A percentile compares a stretch with the other conserved stretches of the same genome.
phyloP scores from a whole-genome alignment of 2,888 invertebrate genomes.

The Ommatoiulus sabulosus region DNA sequence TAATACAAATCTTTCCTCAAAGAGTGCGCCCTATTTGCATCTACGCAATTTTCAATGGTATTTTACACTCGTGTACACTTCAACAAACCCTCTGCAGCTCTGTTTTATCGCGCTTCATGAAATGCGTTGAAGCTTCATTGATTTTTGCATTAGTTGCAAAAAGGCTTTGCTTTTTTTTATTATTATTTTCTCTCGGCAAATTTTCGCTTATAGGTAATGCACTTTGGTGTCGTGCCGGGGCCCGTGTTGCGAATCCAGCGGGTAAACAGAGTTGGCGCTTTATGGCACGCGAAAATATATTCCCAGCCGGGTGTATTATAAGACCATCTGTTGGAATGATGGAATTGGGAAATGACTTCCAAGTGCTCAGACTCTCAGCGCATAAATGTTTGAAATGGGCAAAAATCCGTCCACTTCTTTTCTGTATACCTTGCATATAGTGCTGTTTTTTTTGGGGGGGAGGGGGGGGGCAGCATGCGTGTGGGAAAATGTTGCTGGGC shows the following conservation, averaged over 20 bases:
- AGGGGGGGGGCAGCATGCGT: too few relatives aligned
- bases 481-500: too few relatives aligned
- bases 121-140: slow-evolving; percentile 18
- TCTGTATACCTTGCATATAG: too few relatives aligned
- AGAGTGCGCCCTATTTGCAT: slow-evolving; percentile 18
- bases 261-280: slow-evolving; percentile 17
- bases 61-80: slow-evolving; percentile 27
- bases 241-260: neutral
- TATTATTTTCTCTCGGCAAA: neutral
- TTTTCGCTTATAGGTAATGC: slow-evolving; percentile 26
- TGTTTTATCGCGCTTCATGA: slow-evolving; percentile 25
- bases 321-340: slow-evolving; percentile 25
- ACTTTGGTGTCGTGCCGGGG: neutral
- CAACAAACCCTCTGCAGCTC: neutral
- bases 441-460: too few relatives aligned
- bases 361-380: neutral
- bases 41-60: neutral
- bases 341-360: slow-evolving; percentile 27
- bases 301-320: slow-evolving; percentile 1
- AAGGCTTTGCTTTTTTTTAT: neutral
- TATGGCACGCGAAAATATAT: neutral
- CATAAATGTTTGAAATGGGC: neutral
- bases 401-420: neutral
- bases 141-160: slow-evolving; percentile 9
- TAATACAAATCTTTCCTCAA: slow-evolving; percentile 2